phyloP scores from a whole-genome alignment of 2,797 vertebrate genomes.

The Scarus forsteni region DNA sequence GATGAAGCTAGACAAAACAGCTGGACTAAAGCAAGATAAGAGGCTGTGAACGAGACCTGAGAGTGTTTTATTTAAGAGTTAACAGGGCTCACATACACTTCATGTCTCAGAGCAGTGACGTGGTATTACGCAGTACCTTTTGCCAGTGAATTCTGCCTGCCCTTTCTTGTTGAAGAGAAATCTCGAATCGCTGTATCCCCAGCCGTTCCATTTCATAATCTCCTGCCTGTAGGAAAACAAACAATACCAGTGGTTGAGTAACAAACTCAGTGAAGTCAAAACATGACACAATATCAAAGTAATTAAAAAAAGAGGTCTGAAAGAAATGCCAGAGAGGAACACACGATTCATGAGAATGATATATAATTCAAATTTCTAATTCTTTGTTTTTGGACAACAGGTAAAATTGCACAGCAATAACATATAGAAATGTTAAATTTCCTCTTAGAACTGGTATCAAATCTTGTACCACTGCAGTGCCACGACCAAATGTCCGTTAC shows the following conservation, averaged over 20 bases:
- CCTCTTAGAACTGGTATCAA: too few relatives aligned
- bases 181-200: slow-evolving; percentile 97
- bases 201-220: slow-evolving; percentile 98
- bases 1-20: slow-evolving; percentile 1
- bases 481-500: too few relatives aligned
- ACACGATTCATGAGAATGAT: too few relatives aligned
- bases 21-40: slow-evolving; percentile 7
- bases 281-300: slow-evolving; percentile 10
- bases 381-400: too few relatives aligned
- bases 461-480: too few relatives aligned
- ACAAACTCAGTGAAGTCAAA: slow-evolving; percentile 6
- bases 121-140: slow-evolving; percentile 85
- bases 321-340: slow-evolving; percentile 17
- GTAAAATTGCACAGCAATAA: too few relatives aligned
- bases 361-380: too few relatives aligned
- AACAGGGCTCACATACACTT: background rate
- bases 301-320: slow-evolving; percentile 18
- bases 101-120: background rate
- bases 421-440: too few relatives aligned
- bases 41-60: slow-evolving; percentile 9
- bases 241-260: slow-evolving; percentile 45
- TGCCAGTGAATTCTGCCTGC: slow-evolving; percentile 96
- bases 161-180: slow-evolving; percentile 98
- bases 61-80: background rate
- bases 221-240: slow-evolving; percentile 89